A percentile compares a stretch with the other conserved stretches of the same genome.
Conservation (phyloP, 2,113 vertebrate genomes). For the Spheniscus mendiculus region DNA sequence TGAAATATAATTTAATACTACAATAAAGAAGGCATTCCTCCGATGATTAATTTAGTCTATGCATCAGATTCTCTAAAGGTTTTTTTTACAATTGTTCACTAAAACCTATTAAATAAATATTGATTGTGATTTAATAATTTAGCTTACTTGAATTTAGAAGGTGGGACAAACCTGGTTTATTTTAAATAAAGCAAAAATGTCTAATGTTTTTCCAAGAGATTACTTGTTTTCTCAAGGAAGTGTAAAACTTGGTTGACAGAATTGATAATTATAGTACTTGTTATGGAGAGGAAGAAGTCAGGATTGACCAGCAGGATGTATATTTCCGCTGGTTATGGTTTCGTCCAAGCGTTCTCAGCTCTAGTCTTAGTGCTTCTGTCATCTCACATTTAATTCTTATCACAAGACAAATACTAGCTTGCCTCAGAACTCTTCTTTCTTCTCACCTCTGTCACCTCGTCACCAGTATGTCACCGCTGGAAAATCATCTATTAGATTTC, state of each 20-base stretch:
- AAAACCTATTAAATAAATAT: neutral
- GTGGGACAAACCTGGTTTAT: neutral
- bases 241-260: neutral
- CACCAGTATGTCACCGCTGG: neutral
- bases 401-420: neutral
- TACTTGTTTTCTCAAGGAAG: neutral
- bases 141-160: neutral
- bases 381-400: neutral
- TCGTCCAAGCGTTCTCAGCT: neutral
- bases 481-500: neutral
- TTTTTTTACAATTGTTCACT: neutral
- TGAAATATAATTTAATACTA: neutral
- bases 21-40: neutral
- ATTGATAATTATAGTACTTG: neutral
- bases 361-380: neutral
- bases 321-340: neutral
- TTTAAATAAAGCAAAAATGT: neutral
- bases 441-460: neutral
- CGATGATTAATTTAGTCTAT: neutral
- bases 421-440: neutral
- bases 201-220: neutral
- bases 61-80: neutral
- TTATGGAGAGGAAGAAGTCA: neutral
- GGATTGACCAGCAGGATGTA: fast-evolving
- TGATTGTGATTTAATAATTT: neutral